Evolutionary conservation across 2,113 vertebrate genomes (phyloP).

Genomic region (Spea multiplicata): DNA sequence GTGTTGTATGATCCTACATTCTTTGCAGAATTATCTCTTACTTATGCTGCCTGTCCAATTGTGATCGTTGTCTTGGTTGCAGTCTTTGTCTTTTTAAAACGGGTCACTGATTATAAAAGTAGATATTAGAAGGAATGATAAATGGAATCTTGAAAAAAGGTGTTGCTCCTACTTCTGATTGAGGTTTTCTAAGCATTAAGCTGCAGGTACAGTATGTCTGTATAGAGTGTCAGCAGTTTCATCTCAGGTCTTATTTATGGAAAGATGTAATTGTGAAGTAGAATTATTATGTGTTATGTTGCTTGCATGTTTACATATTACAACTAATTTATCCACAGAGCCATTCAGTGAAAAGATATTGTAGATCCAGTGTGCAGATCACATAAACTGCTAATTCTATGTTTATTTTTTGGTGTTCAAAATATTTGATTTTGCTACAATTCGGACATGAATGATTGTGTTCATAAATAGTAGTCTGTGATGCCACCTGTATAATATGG

Average conservation of each 20-base stretch:
- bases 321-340: neutral
- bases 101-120: constrained; percentile 16
- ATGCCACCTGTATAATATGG: too few relatives aligned
- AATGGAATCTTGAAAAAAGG: neutral
- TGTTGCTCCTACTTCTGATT: neutral
- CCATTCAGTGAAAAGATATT: too few relatives aligned
- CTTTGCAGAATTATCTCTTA: neutral
- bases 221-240: neutral
- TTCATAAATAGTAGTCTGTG: too few relatives aligned
- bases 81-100: constrained; percentile 15
- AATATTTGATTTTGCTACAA: too few relatives aligned
- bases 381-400: too few relatives aligned
- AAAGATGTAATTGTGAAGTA: neutral
- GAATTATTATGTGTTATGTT: constrained; percentile 8
- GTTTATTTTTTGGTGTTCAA: too few relatives aligned
- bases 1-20: constrained; percentile 33
- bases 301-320: constrained; percentile 7
- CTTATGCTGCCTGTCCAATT: neutral
- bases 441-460: too few relatives aligned
- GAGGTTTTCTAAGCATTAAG: neutral
- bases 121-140: neutral
- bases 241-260: constrained; percentile 27
- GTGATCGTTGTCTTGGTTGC: neutral
- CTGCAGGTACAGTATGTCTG: constrained; percentile 22
- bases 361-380: too few relatives aligned